Evolutionary conservation across 92 coral and sea anemone genomes (phyloP), one percentile per base, ranked within the genome.

Genomic region (Meandrina meandrites): DNA sequence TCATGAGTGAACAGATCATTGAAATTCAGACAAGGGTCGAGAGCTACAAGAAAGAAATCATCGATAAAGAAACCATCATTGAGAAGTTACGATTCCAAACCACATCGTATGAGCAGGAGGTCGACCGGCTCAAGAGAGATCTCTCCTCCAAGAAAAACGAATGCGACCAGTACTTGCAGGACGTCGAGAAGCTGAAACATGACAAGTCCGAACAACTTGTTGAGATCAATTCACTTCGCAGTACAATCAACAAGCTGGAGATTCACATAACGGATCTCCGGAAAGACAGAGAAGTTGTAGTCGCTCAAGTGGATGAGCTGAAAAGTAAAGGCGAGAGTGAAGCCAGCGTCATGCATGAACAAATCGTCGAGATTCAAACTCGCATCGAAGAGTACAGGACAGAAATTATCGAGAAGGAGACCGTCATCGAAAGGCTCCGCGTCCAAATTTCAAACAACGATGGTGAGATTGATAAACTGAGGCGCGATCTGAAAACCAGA

Each of bases 341-440:
- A 70, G 90, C 93, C 18, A 92, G 92, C 70, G 92, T 91, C 36
- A 82, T 97, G 56, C 92, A 95, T 82, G 98, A 93, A 40, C 94
- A 91, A 81, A 89, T 95, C 34, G 93, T 88, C 62, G 96, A 95
- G 80, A 86, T 93, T 80, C 95, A 94, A 78, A 93, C 96, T n/a
- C 92, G 96, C 30, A 86, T 95, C 78, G 96, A 95, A 62, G 98
- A 95, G 58, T 95, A 90, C 92, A 91, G 73, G 54, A 91, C 94
- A 7, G 98, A 95, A 74, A 81, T 95, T 13, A 95, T 95, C 31
- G 98, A 95, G 79, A 95, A 95, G 56, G 98, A 95, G 86, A 95
- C 98, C 2, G 87, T 89, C 80, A 95, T 95, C 40, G 98, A 95
- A 58, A 89, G 90, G 81, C 86, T 95, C 78, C 93, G 93, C 60